These are phyloP conservation scores for Sicus ferrugineus DNA, from an alignment of 2,888 invertebrate species.

Conservation along the genomic window DNA sequence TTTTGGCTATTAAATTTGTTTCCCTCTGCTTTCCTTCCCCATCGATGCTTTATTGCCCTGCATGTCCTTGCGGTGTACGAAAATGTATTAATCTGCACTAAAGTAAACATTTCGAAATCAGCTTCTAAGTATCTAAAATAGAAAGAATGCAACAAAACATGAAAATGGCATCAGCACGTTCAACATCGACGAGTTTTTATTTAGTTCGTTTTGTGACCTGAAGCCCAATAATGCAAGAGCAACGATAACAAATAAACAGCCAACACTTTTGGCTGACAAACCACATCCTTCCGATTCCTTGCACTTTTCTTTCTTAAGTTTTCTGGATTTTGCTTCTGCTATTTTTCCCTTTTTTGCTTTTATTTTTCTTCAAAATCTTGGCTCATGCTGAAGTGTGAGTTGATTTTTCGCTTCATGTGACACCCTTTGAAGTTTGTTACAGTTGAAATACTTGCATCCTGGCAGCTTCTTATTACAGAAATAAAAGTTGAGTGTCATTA, in stretches of 20 bases:
- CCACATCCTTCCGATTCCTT: slow-evolving; percentile 15
- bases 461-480: slow-evolving; percentile 17
- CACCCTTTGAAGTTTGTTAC: slow-evolving; percentile 28
- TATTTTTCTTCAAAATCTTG: neutral
- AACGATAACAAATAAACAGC: neutral
- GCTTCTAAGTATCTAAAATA: slow-evolving; percentile 10
- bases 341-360: neutral
- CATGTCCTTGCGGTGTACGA: neutral
- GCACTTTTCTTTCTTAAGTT: neutral
- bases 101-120: neutral
- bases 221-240: neutral
- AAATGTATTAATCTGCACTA: neutral
- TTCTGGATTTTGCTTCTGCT: neutral
- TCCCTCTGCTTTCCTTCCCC: neutral
- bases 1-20: neutral
- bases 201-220: too few species aligned
- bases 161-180: neutral
- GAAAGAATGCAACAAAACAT: slow-evolving; percentile 15
- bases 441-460: slow-evolving; percentile 28
- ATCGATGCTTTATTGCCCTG: neutral
- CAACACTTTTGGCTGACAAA: neutral
- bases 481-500: neutral
- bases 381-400: slow-evolving; percentile 29
- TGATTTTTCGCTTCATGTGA: slow-evolving; percentile 31
- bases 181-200: neutral